Conservation (phyloP, 2,888 invertebrate genomes). For the Stenotaenia linearis region DNA sequence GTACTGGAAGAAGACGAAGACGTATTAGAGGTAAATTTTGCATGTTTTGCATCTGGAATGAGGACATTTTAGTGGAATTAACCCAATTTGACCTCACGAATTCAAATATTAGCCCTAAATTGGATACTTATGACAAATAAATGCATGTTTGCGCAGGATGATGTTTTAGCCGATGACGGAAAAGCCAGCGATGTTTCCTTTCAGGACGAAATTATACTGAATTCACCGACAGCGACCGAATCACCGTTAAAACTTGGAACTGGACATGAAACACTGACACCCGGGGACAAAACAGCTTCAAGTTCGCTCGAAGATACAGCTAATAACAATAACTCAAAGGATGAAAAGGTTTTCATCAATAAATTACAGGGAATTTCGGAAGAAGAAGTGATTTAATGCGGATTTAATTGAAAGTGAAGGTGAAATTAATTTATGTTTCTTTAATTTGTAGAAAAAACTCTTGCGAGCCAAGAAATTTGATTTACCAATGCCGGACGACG, state of each 20-base stretch:
- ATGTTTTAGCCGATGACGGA: conserved; percentile 13
- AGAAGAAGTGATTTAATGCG: not conserved
- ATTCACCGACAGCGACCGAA: not conserved
- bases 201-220: not conserved
- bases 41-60: too few species aligned
- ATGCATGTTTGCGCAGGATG: conserved; percentile 5
- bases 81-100: too few species aligned
- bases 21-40: not conserved
- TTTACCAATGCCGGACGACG: not conserved
- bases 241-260: not conserved
- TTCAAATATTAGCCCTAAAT: not conserved
- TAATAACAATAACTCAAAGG: not conserved
- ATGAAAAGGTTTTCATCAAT: not conserved
- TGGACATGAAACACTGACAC: not conserved
- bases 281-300: not conserved
- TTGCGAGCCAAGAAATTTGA: not conserved
- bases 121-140: not conserved
- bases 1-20: not conserved
- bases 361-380: not conserved
- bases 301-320: not conserved
- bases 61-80: too few species aligned
- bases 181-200: not conserved
- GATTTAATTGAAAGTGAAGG: not conserved
- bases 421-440: not conserved
- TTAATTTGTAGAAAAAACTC: not conserved